Evolutionary conservation across 2,113 vertebrate species (phyloP).

Genomic region (Callipepla californica): DNA sequence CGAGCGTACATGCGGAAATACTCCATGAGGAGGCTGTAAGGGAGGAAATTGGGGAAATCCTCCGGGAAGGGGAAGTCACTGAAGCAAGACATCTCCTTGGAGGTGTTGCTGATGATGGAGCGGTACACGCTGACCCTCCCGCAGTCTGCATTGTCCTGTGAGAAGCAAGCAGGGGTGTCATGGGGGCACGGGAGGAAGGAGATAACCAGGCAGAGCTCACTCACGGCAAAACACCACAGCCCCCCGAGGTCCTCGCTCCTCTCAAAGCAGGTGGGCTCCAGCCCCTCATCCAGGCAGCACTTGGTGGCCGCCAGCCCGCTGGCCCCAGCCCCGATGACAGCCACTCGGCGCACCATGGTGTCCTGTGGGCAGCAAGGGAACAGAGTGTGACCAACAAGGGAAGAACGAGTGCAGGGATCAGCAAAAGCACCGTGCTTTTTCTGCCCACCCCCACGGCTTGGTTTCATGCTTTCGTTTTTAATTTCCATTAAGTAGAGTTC

Average conservation of each 20-base stretch:
- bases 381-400: fast-evolving
- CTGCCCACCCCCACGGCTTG: neutral
- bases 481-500: constrained; percentile 4
- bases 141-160: constrained; percentile 78
- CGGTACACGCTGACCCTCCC: constrained; percentile 82
- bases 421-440: neutral
- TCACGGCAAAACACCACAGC: constrained; percentile 86
- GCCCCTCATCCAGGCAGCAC: constrained; percentile 85
- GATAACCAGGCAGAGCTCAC: constrained; percentile 9
- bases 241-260: constrained; percentile 86
- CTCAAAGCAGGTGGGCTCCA: constrained; percentile 91
- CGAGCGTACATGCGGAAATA: constrained; percentile 84
- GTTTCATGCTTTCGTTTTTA: neutral
- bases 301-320: constrained; percentile 86
- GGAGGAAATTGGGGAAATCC: constrained; percentile 87
- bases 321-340: constrained; percentile 85
- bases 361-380: neutral
- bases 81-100: constrained; percentile 94
- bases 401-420: neutral
- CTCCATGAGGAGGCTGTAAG: constrained; percentile 81
- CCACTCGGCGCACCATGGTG: constrained; percentile 79
- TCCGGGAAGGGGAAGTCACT: constrained; percentile 91
- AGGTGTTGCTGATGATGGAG: constrained; percentile 88
- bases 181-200: neutral
- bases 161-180: neutral